These are phyloP conservation scores for Ceratosolen fusciceps DNA, from an alignment of 1,140 invertebrate genomes.

Conservation along the genomic window DNA sequence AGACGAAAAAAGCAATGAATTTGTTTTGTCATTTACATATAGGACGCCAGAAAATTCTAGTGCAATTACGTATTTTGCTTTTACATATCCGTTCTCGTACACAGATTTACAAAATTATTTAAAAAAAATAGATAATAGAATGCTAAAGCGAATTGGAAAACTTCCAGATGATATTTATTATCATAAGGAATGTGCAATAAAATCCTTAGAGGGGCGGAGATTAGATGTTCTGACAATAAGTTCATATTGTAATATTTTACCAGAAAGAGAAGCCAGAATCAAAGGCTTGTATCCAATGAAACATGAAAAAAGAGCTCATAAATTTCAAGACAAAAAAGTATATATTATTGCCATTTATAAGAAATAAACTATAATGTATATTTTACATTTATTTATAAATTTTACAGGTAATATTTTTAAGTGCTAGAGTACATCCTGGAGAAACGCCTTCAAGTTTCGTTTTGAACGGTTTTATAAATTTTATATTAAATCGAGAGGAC, in stretches of 20 bases:
- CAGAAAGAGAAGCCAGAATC: slow-evolving; percentile 79
- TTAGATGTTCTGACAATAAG: slow-evolving; percentile 92
- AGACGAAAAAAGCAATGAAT: slow-evolving; percentile 73
- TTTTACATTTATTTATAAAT: slow-evolving; percentile 37
- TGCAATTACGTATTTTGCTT: slow-evolving; percentile 88
- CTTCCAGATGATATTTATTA: slow-evolving; percentile 85
- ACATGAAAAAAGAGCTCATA: slow-evolving; percentile 78
- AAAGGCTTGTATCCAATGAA: slow-evolving; percentile 84
- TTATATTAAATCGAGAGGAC: slow-evolving; percentile 82
- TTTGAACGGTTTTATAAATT: slow-evolving; percentile 91
- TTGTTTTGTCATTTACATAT: slow-evolving; percentile 86
- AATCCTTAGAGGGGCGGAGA: slow-evolving; percentile 85
- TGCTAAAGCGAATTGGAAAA: slow-evolving; percentile 60
- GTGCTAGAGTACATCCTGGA: slow-evolving; percentile 92
- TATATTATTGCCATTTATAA: neutral
- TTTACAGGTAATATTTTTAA: slow-evolving; percentile 85
- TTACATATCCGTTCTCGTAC: slow-evolving; percentile 93
- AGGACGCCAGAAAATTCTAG: slow-evolving; percentile 80
- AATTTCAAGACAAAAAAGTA: slow-evolving; percentile 83
- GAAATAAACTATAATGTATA: neutral
- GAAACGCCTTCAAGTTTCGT: slow-evolving; percentile 96
- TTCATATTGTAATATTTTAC: slow-evolving; percentile 84
- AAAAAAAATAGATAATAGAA: slow-evolving; percentile 62
- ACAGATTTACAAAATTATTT: slow-evolving; percentile 82
- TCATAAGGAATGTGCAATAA: slow-evolving; percentile 85